Percentiles rank a stretch among this genome's conserved stretches.
These are phyloP conservation scores for Holotrichia oblita DNA, from an alignment of 1,140 invertebrate genomes.

Conservation along the genomic window DNA sequence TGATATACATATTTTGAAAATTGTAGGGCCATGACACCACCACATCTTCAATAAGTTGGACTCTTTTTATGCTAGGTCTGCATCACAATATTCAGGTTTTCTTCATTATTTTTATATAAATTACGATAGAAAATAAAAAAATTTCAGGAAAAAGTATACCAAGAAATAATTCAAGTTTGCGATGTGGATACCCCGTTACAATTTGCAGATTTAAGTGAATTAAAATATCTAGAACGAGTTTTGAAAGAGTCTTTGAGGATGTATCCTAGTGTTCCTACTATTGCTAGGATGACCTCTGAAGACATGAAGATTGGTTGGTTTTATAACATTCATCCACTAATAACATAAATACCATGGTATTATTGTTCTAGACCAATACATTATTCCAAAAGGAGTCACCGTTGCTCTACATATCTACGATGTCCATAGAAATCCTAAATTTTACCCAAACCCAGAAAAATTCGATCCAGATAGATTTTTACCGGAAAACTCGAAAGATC, in stretches of 20 bases:
- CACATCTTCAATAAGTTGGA: slow-evolving; percentile 21
- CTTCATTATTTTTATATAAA: not conserved
- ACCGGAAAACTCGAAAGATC: slow-evolving; percentile 60
- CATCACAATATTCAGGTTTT: slow-evolving; percentile 20
- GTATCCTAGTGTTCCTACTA: slow-evolving; percentile 74
- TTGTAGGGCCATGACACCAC: slow-evolving; percentile 37
- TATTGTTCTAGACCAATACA: slow-evolving; percentile 6
- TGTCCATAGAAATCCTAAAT: slow-evolving; percentile 65
- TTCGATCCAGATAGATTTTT: slow-evolving; percentile 73
- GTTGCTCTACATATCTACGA: not conserved
- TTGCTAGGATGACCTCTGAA: slow-evolving; percentile 67
- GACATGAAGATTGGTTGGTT: slow-evolving; percentile 64
- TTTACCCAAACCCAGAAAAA: slow-evolving; percentile 68
- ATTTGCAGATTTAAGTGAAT: slow-evolving; percentile 66
- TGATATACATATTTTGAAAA: not conserved
- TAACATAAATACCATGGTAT: too few relatives aligned
- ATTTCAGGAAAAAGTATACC: slow-evolving; percentile 67
- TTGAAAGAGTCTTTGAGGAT: slow-evolving; percentile 74
- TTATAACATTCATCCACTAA: not conserved
- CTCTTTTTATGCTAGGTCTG: slow-evolving; percentile 6
- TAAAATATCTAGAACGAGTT: slow-evolving; percentile 74
- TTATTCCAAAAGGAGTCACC: not conserved
- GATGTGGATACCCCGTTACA: slow-evolving; percentile 44
- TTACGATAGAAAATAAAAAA: not conserved
- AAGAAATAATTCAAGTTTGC: slow-evolving; percentile 61